Evolutionary conservation across 2,797 vertebrate genomes (phyloP), one percentile per base, ranked within the genome.

Genomic region (Novumbra hubbsi): DNA sequence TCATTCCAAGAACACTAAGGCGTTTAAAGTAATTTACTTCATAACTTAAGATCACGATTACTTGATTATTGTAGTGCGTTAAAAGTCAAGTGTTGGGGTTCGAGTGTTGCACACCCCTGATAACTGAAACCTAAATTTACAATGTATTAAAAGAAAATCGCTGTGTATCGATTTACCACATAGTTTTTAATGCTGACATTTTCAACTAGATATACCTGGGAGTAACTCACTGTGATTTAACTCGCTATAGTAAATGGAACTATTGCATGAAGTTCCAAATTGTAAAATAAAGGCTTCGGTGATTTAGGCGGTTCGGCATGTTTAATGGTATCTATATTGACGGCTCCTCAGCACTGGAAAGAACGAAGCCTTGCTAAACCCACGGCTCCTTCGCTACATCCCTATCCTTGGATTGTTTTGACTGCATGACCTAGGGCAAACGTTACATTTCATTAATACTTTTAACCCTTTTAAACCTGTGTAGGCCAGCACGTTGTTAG

Each of bases 351-450:
- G 83, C 89, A 90, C 91, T 91, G 93, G 93, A 93, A 93, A 93
- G 88, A 93, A 90, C 89, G 84, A n/a, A 81, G 78, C 88, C 84
- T 84, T 83, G 86, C 70, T 77, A 64, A 64, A 50, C 77, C 73
- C 65, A 71, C 85, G 80, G 88, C 76, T 88, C 78, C 50, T 73
- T 87, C 83, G 83, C 84, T 73, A 89, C 93, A 91, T 94, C 93
- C 94, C 91, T 88, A 94, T 94, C 94, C 94, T 87, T 86, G 89
- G 92, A 94, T 94, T 95, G 93, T 94, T 94, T 91, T 92, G 92
- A 94, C 93, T 92, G 91, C 86, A 65, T 87, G 91, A 87, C 89
- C 85, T 86, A 92, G 90, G 79, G 90, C 86, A 81, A 91, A 89
- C 87, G 82, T 89, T 87, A 81, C 88, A 89, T 89, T 89, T 91